Base-by-base conservation (phyloP, 2,113 vertebrate species). In the Coregonus clupeaformis region DNA sequence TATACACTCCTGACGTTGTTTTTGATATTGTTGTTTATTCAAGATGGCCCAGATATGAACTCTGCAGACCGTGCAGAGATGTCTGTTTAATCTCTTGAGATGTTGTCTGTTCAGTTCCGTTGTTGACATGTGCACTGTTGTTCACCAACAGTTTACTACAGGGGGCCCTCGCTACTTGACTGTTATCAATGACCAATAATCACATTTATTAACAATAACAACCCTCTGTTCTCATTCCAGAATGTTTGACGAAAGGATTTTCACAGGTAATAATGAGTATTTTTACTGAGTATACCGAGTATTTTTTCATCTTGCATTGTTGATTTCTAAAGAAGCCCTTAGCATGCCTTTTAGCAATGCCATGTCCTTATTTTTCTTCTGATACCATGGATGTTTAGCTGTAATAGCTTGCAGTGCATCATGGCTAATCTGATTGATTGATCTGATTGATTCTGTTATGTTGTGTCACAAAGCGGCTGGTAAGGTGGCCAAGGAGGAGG, bases 231-330 rank as follows among this genome's bases (percentile, higher is more conserved):
- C 77, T 16, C 85, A 0, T 91, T 91, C 0, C 88, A 99, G 98
- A 92, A 99, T 99, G 97, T 99, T 99, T 78, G 97, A 99, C 3
- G 97, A 99, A 79, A 94, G 97, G 84, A 98, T 99, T 91, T 98
- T 99, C 89, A 99, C 97, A 84, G 97, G 98, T 99, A 94, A 0
- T 89, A 71, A 1, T 24, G 36, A 42, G 36, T 42, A 12, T 0
- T 47, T 6, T 62, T 27, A 27, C 27, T 1, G 27, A 1, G 27
- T 27, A 27, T 27, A 27, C 27, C 2, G 27, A 27, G 27, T 27
- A 27, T 27, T 27, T 72, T 62, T 85, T 1, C 3, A 72, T 77
- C 72, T 24, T 20, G 4, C 79, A 69, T 76, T 65, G 0, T 66
- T 75, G 42, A 62, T 75, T 16, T 52, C 14, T 52, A 52, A 52